Evolutionary conservation across 1,140 invertebrate genomes (phyloP).

Genomic region (Orchesella cincta): DNA sequence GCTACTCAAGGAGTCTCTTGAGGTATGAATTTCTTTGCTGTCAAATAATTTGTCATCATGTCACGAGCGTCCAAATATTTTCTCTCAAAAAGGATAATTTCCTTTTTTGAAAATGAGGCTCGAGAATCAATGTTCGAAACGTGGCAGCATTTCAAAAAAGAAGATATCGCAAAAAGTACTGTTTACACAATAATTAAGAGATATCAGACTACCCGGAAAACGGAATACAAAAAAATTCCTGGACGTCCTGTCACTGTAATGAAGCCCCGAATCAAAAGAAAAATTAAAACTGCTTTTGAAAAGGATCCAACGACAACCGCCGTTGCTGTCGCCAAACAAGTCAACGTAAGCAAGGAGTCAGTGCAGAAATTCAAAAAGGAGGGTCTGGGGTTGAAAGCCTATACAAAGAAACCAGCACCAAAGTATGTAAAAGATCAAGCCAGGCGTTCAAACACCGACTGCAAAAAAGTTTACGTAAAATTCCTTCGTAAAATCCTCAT

Average conservation of each 20-base stretch:
- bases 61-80: too few species aligned
- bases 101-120: too few species aligned
- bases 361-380: neutral
- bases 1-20: too few species aligned
- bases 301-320: neutral
- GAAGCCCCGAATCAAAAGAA: neutral
- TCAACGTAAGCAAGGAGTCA: neutral
- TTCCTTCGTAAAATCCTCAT: neutral
- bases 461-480: slow-evolving; percentile 2
- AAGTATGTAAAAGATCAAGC: neutral
- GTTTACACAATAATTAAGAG: neutral
- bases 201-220: neutral
- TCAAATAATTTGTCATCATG: too few species aligned
- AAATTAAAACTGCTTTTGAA: neutral
- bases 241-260: neutral
- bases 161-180: neutral
- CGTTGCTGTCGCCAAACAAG: neutral
- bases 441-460: neutral
- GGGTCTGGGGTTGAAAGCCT: neutral
- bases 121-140: too few species aligned
- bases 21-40: too few species aligned
- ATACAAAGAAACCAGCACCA: neutral
- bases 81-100: too few species aligned
- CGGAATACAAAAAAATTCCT: neutral
- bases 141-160: neutral